phyloP scores from a whole-genome alignment of 2,113 vertebrate genomes.

The Mobula birostris region DNA sequence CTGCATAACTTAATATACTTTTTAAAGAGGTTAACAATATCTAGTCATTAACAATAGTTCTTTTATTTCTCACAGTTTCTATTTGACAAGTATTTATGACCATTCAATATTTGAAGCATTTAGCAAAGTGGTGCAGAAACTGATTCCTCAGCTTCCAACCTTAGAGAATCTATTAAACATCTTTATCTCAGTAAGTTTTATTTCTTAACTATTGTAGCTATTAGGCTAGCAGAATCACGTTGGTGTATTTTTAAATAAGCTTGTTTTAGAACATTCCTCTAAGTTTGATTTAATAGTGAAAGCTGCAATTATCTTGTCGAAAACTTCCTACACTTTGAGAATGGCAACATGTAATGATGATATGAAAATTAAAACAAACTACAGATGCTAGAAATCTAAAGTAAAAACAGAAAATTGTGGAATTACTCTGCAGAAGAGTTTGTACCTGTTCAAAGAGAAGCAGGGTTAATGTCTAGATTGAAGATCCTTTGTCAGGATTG shows the following conservation, averaged over 20 bases:
- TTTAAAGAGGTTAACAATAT: background rate
- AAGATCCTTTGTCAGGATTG: too few species aligned
- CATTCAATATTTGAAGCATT: constrained; percentile 88
- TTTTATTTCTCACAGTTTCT: constrained; percentile 68
- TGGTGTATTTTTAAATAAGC: background rate
- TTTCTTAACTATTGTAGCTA: background rate
- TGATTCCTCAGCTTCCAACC: constrained; percentile 81
- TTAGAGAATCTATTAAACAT: constrained; percentile 83
- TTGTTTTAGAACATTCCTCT: background rate
- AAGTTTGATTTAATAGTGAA: background rate
- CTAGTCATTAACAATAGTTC: constrained; percentile 19
- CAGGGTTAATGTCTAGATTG: too few species aligned
- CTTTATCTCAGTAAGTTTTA: constrained; percentile 78
- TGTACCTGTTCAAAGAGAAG: too few species aligned
- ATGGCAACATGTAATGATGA: too few species aligned
- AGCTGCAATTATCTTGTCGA: background rate
- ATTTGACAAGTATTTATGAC: constrained; percentile 85
- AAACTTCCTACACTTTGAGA: too few species aligned
- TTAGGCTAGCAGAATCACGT: background rate
- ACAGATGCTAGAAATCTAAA: too few species aligned
- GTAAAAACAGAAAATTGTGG: too few species aligned
- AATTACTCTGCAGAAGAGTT: too few species aligned
- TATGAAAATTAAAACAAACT: too few species aligned
- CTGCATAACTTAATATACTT: background rate
- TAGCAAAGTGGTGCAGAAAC: constrained; percentile 85